These are phyloP conservation scores for Falco novaeseelandiae DNA, from an alignment of 2,797 vertebrate genomes.

Conservation along the genomic window DNA sequence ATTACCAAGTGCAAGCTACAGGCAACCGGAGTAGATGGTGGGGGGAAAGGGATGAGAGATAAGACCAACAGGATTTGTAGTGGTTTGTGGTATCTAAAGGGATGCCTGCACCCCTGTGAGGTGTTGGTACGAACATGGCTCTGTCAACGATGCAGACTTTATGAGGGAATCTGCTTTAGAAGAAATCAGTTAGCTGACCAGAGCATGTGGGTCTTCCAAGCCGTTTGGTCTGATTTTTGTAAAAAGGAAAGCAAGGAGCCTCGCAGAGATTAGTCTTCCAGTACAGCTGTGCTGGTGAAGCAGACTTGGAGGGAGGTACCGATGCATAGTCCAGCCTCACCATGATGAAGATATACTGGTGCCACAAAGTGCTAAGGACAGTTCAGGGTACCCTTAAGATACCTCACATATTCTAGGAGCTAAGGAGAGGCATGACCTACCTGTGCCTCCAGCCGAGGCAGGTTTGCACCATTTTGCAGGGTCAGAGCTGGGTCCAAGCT, in stretches of 20 bases:
- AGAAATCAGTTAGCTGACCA: neutral
- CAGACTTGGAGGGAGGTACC: neutral
- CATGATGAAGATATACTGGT: neutral
- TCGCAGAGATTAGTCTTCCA: neutral
- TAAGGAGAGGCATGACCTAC: neutral
- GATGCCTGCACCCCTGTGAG: neutral
- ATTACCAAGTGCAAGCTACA: neutral
- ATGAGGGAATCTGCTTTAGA: neutral
- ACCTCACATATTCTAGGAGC: neutral
- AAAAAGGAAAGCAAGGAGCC: neutral
- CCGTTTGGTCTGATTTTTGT: neutral
- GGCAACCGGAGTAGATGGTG: neutral
- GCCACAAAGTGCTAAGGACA: neutral
- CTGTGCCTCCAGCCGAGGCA: rapidly evolving
- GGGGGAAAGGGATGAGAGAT: neutral
- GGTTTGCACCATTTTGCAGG: neutral
- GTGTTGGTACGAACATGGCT: neutral
- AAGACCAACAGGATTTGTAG: neutral
- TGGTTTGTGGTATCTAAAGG: neutral
- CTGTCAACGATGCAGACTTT: neutral
- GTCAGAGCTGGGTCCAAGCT: neutral
- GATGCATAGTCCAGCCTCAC: too few relatives aligned
- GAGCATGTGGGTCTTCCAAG: neutral
- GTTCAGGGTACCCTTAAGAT: neutral
- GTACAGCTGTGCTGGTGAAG: neutral